These are phyloP conservation scores for Corythoichthys intestinalis DNA, from an alignment of 2,113 vertebrate genomes.

Conservation along the genomic window DNA sequence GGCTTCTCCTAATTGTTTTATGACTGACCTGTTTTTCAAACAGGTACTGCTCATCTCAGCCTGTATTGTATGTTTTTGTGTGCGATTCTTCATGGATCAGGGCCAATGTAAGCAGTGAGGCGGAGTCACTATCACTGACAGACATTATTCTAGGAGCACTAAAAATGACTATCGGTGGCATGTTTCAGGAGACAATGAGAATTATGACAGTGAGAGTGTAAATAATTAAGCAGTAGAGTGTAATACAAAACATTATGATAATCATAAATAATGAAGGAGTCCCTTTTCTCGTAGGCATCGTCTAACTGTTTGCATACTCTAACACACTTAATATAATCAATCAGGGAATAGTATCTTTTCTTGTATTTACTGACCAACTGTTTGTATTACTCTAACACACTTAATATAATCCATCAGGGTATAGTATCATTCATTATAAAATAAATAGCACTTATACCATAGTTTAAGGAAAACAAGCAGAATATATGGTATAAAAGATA, in stretches of 20 bases:
- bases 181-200: background rate
- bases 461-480: too few species aligned
- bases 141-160: slow-evolving; percentile 3
- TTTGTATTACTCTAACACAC: too few species aligned
- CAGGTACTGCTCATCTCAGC: background rate
- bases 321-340: too few species aligned
- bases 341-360: too few species aligned
- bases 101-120: slow-evolving; percentile 1
- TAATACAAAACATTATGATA: background rate
- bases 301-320: too few species aligned
- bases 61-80: background rate
- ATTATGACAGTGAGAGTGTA: background rate
- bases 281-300: too few species aligned
- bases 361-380: too few species aligned
- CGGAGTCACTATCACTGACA: background rate
- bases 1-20: background rate
- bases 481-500: too few species aligned
- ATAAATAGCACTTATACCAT: too few species aligned
- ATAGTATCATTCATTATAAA: too few species aligned
- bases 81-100: background rate
- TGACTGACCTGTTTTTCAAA: background rate
- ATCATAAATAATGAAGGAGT: too few species aligned
- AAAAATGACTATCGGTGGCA: slow-evolving; percentile 17
- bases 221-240: background rate
- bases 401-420: too few species aligned